These are phyloP conservation scores for Zoanthus solanderi DNA, from an alignment of 92 coral and sea anemone species.

Conservation along the genomic window DNA sequence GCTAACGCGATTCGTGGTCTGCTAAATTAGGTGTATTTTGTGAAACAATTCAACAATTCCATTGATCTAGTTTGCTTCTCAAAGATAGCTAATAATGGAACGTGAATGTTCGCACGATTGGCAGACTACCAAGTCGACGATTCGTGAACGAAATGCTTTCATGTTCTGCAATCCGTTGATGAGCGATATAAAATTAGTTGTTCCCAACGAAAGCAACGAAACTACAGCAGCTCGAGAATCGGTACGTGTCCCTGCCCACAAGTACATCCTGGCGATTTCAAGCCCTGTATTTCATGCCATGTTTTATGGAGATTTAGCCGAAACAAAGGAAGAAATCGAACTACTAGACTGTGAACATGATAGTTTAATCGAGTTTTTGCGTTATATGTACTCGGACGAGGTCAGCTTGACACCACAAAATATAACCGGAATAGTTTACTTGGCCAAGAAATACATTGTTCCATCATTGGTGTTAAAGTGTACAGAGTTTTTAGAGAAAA, in stretches of 20 bases:
- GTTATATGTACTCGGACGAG: constrained; percentile 72
- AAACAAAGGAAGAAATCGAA: constrained; percentile 61
- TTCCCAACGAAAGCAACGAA: neutral
- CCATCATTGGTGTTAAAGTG: constrained; percentile 65
- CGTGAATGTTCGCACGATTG: constrained; percentile 41
- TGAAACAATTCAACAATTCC: neutral
- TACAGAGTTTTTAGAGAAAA: constrained; percentile 55
- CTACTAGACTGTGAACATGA: constrained; percentile 71
- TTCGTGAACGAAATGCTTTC: constrained; percentile 50
- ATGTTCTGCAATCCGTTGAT: constrained; percentile 57
- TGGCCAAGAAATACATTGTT: constrained; percentile 78
- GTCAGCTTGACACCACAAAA: constrained; percentile 58
- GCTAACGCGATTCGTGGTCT: neutral
- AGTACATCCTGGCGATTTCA: constrained; percentile 62
- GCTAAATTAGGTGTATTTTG: neutral
- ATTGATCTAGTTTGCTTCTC: neutral
- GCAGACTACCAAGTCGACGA: constrained; percentile 43
- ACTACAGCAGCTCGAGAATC: neutral
- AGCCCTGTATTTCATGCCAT: constrained; percentile 69
- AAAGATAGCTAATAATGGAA: constrained; percentile 3
- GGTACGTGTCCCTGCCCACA: constrained; percentile 47
- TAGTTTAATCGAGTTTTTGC: constrained; percentile 69
- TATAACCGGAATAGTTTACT: constrained; percentile 65
- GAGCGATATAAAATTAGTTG: constrained; percentile 54
- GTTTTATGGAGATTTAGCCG: constrained; percentile 66